Percentiles rank a stretch among this genome's conserved stretches.
Conservation (phyloP, 2,888 invertebrate genomes). For the Phlogophora meticulosa region DNA sequence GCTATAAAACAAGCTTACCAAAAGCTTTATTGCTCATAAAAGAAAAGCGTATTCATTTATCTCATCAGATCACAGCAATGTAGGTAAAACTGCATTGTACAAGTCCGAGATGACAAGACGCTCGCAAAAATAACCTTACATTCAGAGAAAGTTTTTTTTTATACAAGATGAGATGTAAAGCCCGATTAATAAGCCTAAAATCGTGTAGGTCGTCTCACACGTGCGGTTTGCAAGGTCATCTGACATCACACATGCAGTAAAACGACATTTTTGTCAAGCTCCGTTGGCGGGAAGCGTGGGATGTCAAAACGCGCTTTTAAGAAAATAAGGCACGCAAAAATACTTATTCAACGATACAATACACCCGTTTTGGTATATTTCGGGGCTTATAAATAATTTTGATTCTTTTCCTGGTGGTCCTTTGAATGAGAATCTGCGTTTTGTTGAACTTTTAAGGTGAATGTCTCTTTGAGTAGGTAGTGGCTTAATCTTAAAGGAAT, state of each 20-base stretch:
- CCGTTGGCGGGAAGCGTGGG: conserved; percentile 69
- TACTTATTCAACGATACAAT: conserved; percentile 58
- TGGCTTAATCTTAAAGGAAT: conserved; percentile 13
- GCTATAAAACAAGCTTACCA: not conserved
- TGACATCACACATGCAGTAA: conserved; percentile 72
- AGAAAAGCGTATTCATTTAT: conserved; percentile 11
- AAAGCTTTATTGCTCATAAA: not conserved
- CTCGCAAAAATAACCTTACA: conserved; percentile 25
- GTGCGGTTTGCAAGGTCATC: conserved; percentile 66
- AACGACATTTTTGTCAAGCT: conserved; percentile 68
- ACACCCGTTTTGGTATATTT: conserved; percentile 55
- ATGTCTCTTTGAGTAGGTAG: conserved; percentile 24
- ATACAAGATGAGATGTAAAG: conserved; percentile 32
- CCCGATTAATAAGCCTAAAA: conserved; percentile 56
- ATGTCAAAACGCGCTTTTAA: conserved; percentile 59
- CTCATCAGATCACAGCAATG: not conserved
- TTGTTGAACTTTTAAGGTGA: conserved; percentile 50
- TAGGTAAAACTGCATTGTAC: conserved; percentile 11
- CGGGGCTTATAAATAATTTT: conserved; percentile 54
- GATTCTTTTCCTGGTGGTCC: conserved; percentile 64
- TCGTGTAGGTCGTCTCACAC: conserved; percentile 62
- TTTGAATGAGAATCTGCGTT: conserved; percentile 34
- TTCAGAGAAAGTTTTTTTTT: conserved; percentile 51
- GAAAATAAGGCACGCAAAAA: conserved; percentile 57
- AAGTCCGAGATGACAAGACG: conserved; percentile 18